Evolutionary conservation across 2,113 vertebrate species (phyloP), one percentile per base, ranked within the genome.

Genomic region (Macroglossus sobrinus): DNA sequence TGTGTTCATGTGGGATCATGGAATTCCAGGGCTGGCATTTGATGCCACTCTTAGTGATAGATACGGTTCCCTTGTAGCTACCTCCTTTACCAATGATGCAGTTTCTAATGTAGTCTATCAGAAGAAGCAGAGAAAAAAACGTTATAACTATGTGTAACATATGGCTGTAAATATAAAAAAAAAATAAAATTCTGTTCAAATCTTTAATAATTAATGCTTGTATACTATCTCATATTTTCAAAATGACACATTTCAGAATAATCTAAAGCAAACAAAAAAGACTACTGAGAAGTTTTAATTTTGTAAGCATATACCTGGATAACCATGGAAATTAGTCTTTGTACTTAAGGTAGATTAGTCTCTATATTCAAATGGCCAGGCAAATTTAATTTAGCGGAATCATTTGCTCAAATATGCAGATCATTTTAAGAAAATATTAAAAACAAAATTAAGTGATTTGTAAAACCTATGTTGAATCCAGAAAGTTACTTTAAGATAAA

Each of bases 1-100:
- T 99, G 98, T 99, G 99, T 96, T 99, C 99, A 53, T 99, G 99
- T 92, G 99, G 99, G 75, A 99, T 99, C 96, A 99, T 99, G 68
- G 99, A 99, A 97, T 98, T 99, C 99, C 99, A 99, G n/a, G 99
- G 98, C 96, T 99, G 99, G 98, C 99, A 99, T 76, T 97, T 98
- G 92, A 99, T 99, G 92, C 99, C 99, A 68, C 98, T 99, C 97
- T 98, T 99, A 16, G 99, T 99, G 97, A 99, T 98, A 13, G 99
- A 99, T 96, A 99, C 98, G 0, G 98, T 99, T 50, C 99, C 99
- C 97, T 99, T 99, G 97, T 99, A 99, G 97, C 98, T 99, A 94
- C 99, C 98, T 91, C 99, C 99, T 96, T 99, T 99, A 84, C 99
- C 99, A 3, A 99, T 98, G 79, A 99, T 99, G 98, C 99, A 99